Conservation (phyloP, 2,888 invertebrate genomes). For the Sminthurinus aureus region DNA sequence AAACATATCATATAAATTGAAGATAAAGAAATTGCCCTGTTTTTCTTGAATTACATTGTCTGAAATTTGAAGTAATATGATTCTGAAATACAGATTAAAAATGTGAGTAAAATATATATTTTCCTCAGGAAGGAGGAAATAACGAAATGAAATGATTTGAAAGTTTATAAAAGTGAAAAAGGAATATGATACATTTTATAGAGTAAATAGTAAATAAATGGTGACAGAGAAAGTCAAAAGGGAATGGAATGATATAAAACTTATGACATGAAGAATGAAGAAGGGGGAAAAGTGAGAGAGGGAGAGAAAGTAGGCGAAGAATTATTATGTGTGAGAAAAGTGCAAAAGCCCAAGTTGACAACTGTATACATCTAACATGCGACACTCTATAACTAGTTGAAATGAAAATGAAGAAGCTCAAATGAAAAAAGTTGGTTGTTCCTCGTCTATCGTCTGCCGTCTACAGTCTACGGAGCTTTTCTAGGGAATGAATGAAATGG, state of each 20-base stretch:
- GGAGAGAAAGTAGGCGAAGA: background rate
- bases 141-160: too few species aligned
- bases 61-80: too few species aligned
- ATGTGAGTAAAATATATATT: too few species aligned
- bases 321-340: background rate
- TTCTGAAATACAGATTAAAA: too few species aligned
- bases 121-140: too few species aligned
- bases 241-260: background rate
- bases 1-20: too few species aligned
- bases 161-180: too few species aligned
- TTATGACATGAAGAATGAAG: background rate
- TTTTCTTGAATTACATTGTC: too few species aligned
- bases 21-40: too few species aligned
- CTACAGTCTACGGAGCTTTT: background rate
- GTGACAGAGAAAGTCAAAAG: background rate
- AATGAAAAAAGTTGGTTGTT: slow-evolving; percentile 10
- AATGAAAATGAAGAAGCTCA: slow-evolving; percentile 18
- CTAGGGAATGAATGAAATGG: background rate
- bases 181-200: background rate
- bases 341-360: background rate
- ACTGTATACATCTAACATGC: background rate
- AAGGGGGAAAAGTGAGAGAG: background rate
- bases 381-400: background rate
- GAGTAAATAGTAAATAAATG: background rate
- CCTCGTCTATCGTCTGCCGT: too few species aligned